Evolutionary conservation across 2,113 vertebrate species (phyloP).

Genomic region (Neolamprologus devosi): DNA sequence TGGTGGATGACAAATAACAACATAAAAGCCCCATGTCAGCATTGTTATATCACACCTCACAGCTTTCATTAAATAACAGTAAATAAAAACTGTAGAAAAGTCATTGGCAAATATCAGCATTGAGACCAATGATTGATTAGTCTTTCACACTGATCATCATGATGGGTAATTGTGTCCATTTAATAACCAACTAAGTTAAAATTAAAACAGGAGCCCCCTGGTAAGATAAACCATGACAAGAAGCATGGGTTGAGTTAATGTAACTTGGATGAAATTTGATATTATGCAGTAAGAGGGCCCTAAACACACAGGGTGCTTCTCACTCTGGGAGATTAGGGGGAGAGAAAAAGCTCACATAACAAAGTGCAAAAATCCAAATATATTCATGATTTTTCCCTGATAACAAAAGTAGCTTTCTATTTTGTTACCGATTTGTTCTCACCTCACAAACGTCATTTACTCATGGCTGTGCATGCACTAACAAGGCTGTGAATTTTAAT

Average conservation of each 20-base stretch:
- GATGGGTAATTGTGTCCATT: background rate
- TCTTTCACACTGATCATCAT: slow-evolving; percentile 16
- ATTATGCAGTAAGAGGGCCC: background rate
- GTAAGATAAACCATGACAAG: background rate
- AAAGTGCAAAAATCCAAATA: background rate
- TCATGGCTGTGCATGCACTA: background rate
- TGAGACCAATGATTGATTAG: background rate
- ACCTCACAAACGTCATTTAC: background rate
- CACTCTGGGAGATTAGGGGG: background rate
- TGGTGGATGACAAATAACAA: background rate
- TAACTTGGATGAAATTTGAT: background rate
- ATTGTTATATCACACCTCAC: background rate
- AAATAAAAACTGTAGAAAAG: background rate
- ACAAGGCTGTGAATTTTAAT: background rate
- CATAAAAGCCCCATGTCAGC: background rate
- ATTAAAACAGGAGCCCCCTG: background rate
- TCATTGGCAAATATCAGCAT: background rate
- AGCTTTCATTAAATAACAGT: slow-evolving; percentile 45
- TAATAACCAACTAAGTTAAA: background rate
- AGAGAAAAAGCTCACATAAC: background rate
- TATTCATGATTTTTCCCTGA: background rate
- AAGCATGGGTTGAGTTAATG: background rate
- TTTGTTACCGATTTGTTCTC: background rate
- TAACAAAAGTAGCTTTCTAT: background rate
- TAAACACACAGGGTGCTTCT: background rate